Evolutionary conservation across 2,113 vertebrate genomes (phyloP).

Genomic region (Istiophorus platypterus): DNA sequence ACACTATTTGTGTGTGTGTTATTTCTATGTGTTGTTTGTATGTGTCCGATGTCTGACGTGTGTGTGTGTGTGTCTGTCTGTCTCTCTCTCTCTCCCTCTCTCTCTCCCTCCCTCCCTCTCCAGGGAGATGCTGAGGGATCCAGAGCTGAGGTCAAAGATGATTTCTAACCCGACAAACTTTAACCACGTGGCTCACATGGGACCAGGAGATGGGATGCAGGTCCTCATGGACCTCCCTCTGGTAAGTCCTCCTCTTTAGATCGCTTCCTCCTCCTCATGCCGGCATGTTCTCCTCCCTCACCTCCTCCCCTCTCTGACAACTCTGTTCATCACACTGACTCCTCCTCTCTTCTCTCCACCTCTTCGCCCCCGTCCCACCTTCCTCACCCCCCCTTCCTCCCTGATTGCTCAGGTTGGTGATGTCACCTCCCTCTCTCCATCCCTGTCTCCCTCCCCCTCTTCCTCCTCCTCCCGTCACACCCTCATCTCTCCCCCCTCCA

Average conservation of each 20-base stretch:
- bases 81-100: too few relatives aligned
- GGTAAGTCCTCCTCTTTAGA: slow-evolving; percentile 80
- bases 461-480: slow-evolving; percentile 86
- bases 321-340: slow-evolving; percentile 68
- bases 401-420: slow-evolving; percentile 76
- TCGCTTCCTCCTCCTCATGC: background rate
- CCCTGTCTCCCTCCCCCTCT: slow-evolving; percentile 83
- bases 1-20: background rate
- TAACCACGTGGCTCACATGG: slow-evolving; percentile 99
- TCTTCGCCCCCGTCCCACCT: slow-evolving; percentile 59
- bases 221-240: slow-evolving; percentile 98
- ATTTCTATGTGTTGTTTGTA: background rate
- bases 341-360: slow-evolving; percentile 85
- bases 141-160: slow-evolving; percentile 94
- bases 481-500: slow-evolving; percentile 89
- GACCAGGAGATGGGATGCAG: slow-evolving; percentile 98
- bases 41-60: background rate
- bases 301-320: slow-evolving; percentile 13
- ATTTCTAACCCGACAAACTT: slow-evolving; percentile 99
- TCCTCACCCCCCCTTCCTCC: slow-evolving; percentile 64
- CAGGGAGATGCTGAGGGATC: slow-evolving; percentile 97
- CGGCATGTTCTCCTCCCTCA: slow-evolving; percentile 52
- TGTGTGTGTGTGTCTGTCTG: too few relatives aligned
- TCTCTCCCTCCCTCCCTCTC: too few relatives aligned
- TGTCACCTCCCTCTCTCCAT: slow-evolving; percentile 83